phyloP scores from a whole-genome alignment of 2,113 vertebrate species.

The Pseudonaja textilis region DNA sequence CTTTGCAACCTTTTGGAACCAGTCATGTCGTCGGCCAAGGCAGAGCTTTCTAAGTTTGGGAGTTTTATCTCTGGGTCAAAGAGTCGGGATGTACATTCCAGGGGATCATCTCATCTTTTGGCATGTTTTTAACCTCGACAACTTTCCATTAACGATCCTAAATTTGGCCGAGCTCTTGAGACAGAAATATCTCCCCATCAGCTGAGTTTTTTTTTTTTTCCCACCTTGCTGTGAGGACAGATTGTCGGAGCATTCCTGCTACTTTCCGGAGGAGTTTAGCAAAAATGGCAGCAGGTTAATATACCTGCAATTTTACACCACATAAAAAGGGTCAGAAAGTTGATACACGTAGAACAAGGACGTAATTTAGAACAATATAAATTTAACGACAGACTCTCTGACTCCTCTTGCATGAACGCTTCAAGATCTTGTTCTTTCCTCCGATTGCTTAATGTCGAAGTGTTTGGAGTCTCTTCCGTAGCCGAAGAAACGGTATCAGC shows the following conservation, averaged over 20 bases:
- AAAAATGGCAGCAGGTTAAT: constrained; percentile 64
- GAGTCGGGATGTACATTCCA: not conserved
- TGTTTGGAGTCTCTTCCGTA: constrained; percentile 50
- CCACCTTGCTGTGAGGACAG: constrained; percentile 35
- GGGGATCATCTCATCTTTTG: constrained; percentile 7
- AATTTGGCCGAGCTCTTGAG: constrained; percentile 16
- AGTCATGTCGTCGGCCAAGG: rapidly evolving
- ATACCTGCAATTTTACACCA: constrained; percentile 66
- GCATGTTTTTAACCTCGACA: not conserved
- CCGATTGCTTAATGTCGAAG: constrained; percentile 57
- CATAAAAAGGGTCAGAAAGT: constrained; percentile 67
- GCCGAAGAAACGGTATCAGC: constrained; percentile 35
- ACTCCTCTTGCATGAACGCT: constrained; percentile 60
- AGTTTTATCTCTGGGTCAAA: not conserved
- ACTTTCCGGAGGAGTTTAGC: constrained; percentile 57
- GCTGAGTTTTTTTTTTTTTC: not conserved
- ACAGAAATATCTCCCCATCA: not conserved
- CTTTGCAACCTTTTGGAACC: not conserved
- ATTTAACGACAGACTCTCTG: constrained; percentile 64
- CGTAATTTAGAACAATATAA: constrained; percentile 71
- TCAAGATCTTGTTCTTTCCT: constrained; percentile 48
- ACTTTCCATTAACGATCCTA: constrained; percentile 21
- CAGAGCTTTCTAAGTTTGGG: not conserved
- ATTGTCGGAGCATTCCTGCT: constrained; percentile 39
- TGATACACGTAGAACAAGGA: constrained; percentile 65